A percentile compares a stretch with the other conserved stretches of the same genome.
Conservation (phyloP, 2,888 invertebrate genomes). For the Eupithecia abbreviata region DNA sequence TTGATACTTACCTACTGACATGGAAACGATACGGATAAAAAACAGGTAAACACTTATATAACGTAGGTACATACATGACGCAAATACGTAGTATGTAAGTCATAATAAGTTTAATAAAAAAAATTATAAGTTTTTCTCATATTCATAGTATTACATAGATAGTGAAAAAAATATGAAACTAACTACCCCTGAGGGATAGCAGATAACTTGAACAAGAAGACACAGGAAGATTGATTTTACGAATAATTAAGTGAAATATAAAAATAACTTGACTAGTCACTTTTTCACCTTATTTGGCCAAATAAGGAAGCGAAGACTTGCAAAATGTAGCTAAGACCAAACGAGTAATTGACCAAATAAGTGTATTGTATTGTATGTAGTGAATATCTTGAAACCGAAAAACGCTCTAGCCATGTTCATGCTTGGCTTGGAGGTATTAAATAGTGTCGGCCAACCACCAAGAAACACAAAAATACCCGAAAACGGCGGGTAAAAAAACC, state of each 20-base stretch:
- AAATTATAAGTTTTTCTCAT: background rate
- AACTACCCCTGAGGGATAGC: no score
- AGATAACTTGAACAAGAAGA: no score
- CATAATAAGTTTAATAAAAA: background rate
- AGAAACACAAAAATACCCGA: background rate
- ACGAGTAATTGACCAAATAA: background rate
- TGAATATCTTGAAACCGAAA: no score
- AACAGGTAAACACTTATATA: constrained; percentile 15
- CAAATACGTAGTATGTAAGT: background rate
- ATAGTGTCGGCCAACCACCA: background rate
- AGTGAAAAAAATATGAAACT: no score
- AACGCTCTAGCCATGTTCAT: background rate
- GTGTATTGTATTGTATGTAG: no score
- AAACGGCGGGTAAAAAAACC: background rate
- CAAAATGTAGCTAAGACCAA: background rate
- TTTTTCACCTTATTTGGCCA: background rate
- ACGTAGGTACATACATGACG: background rate
- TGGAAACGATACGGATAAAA: constrained; percentile 27
- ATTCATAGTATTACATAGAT: no score
- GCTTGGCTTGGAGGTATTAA: no score
- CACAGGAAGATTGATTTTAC: no score
- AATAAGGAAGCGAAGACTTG: background rate
- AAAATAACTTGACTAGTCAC: background rate
- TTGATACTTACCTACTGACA: constrained; percentile 16
- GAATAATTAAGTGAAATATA: no score